phyloP scores from a whole-genome alignment of 2,113 vertebrate genomes.

The Mesembrinibis cayennensis region DNA sequence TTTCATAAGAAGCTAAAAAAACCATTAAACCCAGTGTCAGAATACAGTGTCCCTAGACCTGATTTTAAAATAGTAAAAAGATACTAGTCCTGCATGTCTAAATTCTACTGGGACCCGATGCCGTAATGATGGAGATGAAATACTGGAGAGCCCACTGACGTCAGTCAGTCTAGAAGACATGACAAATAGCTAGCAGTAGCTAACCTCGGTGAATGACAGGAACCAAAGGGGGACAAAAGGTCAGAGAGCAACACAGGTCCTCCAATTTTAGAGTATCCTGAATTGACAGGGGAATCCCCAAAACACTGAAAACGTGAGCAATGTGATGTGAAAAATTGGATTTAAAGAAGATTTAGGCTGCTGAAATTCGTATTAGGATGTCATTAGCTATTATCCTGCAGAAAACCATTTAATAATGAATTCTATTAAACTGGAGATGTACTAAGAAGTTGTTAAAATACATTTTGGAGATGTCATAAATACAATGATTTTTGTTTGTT shows the following conservation, averaged over 20 bases:
- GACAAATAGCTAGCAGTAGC: neutral
- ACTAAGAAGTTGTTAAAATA: neutral
- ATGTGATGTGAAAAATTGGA: neutral
- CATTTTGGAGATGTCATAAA: neutral
- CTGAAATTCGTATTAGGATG: neutral
- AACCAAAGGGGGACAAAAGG: neutral
- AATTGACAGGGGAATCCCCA: neutral
- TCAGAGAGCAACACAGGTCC: neutral
- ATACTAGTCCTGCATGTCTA: neutral
- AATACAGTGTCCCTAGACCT: neutral
- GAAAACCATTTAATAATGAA: conserved; percentile 4
- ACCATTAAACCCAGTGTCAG: neutral
- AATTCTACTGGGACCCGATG: neutral
- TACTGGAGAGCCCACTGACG: neutral
- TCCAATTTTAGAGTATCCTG: neutral
- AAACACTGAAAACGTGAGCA: neutral
- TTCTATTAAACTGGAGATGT: neutral
- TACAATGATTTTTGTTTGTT: neutral
- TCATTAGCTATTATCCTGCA: neutral
- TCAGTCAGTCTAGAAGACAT: neutral
- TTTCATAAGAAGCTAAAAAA: neutral
- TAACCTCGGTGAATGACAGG: neutral
- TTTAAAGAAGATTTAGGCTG: neutral
- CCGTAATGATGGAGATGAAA: neutral
- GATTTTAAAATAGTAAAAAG: neutral